Base-by-base conservation (phyloP, 1,140 invertebrate species). In the Neodiprion pinetum region DNA sequence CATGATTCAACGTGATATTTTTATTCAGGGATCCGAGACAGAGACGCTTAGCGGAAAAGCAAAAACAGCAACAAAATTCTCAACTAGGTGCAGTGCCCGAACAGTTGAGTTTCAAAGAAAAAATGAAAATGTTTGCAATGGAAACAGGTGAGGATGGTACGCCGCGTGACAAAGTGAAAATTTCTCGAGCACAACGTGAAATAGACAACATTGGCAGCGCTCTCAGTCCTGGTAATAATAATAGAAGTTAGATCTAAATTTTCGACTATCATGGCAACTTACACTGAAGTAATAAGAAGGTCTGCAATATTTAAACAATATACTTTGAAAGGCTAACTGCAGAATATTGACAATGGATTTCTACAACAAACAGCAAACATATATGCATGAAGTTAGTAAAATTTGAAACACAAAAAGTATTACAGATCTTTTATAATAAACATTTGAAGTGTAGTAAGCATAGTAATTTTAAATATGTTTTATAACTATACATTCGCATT, bases 81-180 rank as follows among this genome's bases (percentile, higher is more conserved):
- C 84, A 88, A 74, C 87, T 90, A 72, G 89, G 91, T 73, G 92
- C 94, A 9, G 93, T 96, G 72, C 96, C 96, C 1, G 96, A 97
- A 84, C 97, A 97, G 82, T 88, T 98, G 10, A 95, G 94, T 71
- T 98, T 98, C 84, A 96, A 96, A 85, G 96, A 98, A 85, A 98
- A 98, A 88, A 98, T 98, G 96, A 97, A 97, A 87, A 97, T 98
- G 96, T 98, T 98, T 89, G 96, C 96, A 12, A 93, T 96, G 89
- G 96, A 97, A 88, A 95, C 95, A 1, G 96, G 96, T 40, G 96
- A 97, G 86, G 91, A 93, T 80, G 92, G 93, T 77, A 96, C 96
- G 12, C 96, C 96, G 66, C 94, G 95, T 86, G 96, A 97, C 83
- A 97, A 97, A 90, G 94, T 96, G 53, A 98, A 97, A 90, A 96